These are phyloP conservation scores for Apodemus speciosus DNA, from an alignment of 2,113 vertebrate species.

Conservation along the genomic window DNA sequence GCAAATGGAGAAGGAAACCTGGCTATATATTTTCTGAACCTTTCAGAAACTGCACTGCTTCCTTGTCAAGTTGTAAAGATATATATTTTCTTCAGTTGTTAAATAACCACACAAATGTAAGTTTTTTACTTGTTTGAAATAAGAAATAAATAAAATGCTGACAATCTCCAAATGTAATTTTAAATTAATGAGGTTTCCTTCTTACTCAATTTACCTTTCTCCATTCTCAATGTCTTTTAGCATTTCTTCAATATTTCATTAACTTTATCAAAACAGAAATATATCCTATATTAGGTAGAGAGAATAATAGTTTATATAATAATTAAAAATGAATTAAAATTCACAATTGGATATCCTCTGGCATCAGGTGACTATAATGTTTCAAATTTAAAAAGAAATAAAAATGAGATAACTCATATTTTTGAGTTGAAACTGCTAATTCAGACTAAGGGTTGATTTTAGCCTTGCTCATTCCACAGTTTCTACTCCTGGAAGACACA, in stretches of 20 bases:
- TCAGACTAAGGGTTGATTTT: background rate
- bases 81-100: constrained; percentile 43
- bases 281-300: background rate
- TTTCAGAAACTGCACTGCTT: constrained; percentile 10
- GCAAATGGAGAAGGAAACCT: background rate
- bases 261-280: background rate
- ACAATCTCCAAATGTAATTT: background rate
- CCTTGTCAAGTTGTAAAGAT: background rate
- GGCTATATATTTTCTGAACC: constrained; percentile 7
- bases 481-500: accelerated
- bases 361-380: background rate
- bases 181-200: constrained; percentile 5
- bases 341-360: background rate
- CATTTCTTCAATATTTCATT: background rate
- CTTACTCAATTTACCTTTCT: background rate
- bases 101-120: background rate
- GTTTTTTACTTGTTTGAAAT: background rate
- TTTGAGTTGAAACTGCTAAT: background rate
- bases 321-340: background rate
- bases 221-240: background rate
- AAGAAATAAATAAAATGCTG: background rate
- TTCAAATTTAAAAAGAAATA: background rate
- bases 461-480: background rate
- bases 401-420: background rate
- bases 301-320: background rate